Evolutionary conservation across 2,113 vertebrate species (phyloP).

Genomic region (Vireo altiloquus): DNA sequence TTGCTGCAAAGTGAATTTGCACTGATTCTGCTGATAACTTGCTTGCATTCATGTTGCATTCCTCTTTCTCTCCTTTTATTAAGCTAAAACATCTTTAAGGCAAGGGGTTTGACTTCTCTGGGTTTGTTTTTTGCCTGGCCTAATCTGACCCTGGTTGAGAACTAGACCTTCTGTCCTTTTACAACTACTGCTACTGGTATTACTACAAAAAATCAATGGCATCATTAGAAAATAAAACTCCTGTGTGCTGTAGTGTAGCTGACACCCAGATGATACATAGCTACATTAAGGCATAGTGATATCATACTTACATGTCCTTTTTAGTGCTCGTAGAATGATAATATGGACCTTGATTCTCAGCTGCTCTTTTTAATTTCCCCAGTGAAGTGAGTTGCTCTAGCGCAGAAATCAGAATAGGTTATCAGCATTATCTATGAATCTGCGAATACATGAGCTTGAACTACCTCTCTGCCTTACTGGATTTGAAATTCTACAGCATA

Average conservation of each 20-base stretch:
- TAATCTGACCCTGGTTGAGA: not conserved
- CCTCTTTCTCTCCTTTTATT: not conserved
- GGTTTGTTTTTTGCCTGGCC: not conserved
- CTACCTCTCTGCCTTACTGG: not conserved
- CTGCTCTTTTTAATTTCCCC: not conserved
- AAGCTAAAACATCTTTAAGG: not conserved
- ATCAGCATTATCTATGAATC: not conserved
- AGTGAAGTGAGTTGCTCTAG: not conserved
- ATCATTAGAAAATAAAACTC: constrained; percentile 10
- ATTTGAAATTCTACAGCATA: not conserved
- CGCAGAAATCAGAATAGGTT: not conserved
- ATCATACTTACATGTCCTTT: constrained; percentile 16
- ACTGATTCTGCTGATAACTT: not conserved
- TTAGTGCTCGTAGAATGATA: not conserved
- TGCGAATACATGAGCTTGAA: not conserved
- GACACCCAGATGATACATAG: not conserved
- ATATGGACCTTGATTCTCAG: not conserved
- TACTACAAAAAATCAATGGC: not conserved
- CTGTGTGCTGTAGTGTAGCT: not conserved
- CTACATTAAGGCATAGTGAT: not conserved
- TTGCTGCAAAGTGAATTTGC: not conserved
- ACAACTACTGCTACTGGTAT: not conserved
- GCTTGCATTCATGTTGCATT: not conserved
- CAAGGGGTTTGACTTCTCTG: not conserved
- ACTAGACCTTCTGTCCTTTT: not conserved